phyloP scores from a whole-genome alignment of 2,113 vertebrate species.

The Castor canadensis region DNA sequence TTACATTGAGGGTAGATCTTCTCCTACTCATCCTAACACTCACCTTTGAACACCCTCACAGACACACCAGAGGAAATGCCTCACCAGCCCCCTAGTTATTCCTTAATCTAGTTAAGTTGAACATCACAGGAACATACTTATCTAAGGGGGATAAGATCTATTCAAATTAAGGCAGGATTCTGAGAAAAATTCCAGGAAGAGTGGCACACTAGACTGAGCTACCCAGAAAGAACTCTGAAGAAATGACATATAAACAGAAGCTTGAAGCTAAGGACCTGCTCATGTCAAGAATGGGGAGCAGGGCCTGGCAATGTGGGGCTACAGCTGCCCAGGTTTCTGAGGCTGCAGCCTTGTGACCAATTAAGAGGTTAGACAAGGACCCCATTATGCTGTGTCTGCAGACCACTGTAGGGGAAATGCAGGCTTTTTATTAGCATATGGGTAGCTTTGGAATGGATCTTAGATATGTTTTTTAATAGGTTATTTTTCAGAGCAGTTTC shows the following conservation, averaged over 20 bases:
- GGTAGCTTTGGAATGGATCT: neutral
- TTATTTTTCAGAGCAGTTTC: neutral
- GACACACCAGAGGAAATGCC: neutral
- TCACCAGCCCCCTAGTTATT: neutral
- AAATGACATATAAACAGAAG: neutral
- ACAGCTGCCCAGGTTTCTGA: neutral
- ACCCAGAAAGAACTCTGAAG: neutral
- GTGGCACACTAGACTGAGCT: too few species aligned
- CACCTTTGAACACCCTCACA: neutral
- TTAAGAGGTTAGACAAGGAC: too few species aligned
- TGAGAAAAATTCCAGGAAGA: neutral
- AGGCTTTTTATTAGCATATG: neutral
- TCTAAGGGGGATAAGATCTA: neutral
- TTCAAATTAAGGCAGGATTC: neutral
- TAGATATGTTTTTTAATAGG: neutral
- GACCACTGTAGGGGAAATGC: neutral
- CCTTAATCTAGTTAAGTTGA: neutral
- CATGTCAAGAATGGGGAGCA: neutral
- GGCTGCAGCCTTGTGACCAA: neutral
- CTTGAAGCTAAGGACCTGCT: neutral
- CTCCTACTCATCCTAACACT: neutral
- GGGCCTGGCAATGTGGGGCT: neutral
- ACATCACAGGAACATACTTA: neutral
- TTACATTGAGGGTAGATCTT: neutral
- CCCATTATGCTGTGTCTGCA: neutral